Evolutionary conservation across 2,113 vertebrate genomes (phyloP).

Genomic region (Clarias magur): DNA sequence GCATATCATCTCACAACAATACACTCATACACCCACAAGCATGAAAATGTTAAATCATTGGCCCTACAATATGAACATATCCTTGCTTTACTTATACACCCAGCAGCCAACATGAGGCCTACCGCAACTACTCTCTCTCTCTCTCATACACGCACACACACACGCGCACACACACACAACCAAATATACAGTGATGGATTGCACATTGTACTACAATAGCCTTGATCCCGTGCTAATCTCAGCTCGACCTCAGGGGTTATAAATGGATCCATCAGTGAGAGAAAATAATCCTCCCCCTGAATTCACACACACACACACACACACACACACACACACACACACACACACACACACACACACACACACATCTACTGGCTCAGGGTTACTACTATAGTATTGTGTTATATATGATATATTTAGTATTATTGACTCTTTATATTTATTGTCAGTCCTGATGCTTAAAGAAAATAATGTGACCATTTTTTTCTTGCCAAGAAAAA

Average conservation of each 20-base stretch:
- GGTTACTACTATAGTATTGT: background rate
- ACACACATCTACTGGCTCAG: background rate
- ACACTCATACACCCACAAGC: constrained; percentile 7
- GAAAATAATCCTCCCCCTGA: constrained; percentile 43
- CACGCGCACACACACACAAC: too few species aligned
- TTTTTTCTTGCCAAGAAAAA: background rate
- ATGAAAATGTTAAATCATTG: constrained; percentile 14
- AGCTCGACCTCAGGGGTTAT: constrained; percentile 47
- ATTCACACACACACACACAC: constrained; percentile 22
- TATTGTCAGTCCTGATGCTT: background rate
- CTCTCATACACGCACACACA: background rate
- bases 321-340: constrained; percentile 38
- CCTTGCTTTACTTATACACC: constrained; percentile 4
- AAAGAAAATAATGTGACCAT: background rate
- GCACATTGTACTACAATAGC: constrained; percentile 28
- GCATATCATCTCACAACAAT: constrained; percentile 31
- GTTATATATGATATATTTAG: too few species aligned
- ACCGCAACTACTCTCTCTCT: background rate
- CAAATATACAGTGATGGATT: constrained; percentile 36
- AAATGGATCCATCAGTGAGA: constrained; percentile 40
- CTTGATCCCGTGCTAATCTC: constrained; percentile 47
- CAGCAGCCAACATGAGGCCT: constrained; percentile 20
- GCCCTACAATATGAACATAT: constrained; percentile 3
- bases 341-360: background rate
- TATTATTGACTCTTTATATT: background rate